These are phyloP conservation scores for Parazoanthus swiftii DNA, from an alignment of 92 coral and sea anemone species.

Conservation along the genomic window DNA sequence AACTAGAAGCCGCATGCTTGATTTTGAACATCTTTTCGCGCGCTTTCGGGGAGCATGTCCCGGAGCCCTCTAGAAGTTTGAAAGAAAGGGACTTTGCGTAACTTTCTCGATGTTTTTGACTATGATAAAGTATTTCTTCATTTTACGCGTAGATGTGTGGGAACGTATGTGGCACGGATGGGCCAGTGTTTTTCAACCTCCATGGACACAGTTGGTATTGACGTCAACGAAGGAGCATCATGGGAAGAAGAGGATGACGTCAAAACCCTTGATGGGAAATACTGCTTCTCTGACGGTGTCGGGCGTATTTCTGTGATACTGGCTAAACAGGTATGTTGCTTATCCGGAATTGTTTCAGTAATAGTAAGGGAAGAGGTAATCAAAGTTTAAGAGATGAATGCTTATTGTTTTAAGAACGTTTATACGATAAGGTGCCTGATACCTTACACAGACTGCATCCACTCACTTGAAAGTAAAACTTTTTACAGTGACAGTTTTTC, in stretches of 20 bases:
- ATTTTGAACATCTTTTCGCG: no score
- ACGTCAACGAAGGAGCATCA: constrained; percentile 66
- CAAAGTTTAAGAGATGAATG: no score
- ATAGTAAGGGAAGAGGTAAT: no score
- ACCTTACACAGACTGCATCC: no score
- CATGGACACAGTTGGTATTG: constrained; percentile 85
- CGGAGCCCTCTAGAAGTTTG: no score
- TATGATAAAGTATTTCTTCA: not conserved
- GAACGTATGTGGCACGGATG: constrained; percentile 85
- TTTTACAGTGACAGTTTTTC: no score
- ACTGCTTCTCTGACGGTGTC: constrained; percentile 68
- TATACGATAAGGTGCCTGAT: no score
- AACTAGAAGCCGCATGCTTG: no score
- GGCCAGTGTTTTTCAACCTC: constrained; percentile 99
- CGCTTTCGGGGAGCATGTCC: no score
- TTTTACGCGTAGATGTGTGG: constrained; percentile 73
- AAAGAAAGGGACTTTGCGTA: not conserved
- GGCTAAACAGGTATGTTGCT: constrained; percentile 57
- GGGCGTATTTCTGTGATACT: constrained; percentile 62
- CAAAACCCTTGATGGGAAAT: constrained; percentile 47
- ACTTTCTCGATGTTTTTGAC: not conserved
- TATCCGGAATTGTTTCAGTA: not conserved
- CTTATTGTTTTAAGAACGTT: no score
- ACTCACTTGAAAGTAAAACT: no score
- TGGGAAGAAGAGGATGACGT: constrained; percentile 66